A percentile compares a stretch with the other conserved stretches of the same genome.
These are phyloP conservation scores for Unio pictorum DNA, from an alignment of 2,888 invertebrate species.

Conservation along the genomic window DNA sequence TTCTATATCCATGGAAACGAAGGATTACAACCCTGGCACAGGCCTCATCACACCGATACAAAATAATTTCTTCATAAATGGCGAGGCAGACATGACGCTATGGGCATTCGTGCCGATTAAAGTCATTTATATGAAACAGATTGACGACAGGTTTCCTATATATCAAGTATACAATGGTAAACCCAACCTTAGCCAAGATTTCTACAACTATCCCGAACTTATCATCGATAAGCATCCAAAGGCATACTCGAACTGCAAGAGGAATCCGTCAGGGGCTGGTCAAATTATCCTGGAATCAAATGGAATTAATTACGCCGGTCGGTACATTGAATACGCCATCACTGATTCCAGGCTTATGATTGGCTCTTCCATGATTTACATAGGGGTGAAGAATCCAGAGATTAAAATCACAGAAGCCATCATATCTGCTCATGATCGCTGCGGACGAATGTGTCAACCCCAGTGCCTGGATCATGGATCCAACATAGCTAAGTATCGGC, in stretches of 20 bases:
- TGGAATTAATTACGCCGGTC: slow-evolving; percentile 53
- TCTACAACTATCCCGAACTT: too few species aligned
- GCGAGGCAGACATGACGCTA: slow-evolving; percentile 35
- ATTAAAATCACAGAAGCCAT: slow-evolving; percentile 23
- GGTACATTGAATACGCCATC: slow-evolving; percentile 51
- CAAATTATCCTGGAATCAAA: slow-evolving; percentile 44
- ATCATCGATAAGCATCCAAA: too few species aligned
- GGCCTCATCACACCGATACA: slow-evolving; percentile 14
- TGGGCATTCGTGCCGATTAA: slow-evolving; percentile 53
- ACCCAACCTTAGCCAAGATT: too few species aligned
- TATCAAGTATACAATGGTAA: not conserved
- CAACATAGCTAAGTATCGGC: slow-evolving; percentile 18
- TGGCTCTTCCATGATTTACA: slow-evolving; percentile 42
- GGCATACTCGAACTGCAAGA: too few species aligned
- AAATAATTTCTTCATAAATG: slow-evolving; percentile 47
- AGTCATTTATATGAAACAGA: slow-evolving; percentile 29
- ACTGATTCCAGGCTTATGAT: slow-evolving; percentile 43
- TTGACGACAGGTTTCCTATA: not conserved
- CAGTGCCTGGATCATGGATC: slow-evolving; percentile 35
- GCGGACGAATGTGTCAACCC: slow-evolving; percentile 52
- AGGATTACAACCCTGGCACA: too few species aligned
- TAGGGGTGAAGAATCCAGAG: slow-evolving; percentile 37
- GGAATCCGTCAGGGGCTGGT: slow-evolving; percentile 6
- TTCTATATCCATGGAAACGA: too few species aligned
- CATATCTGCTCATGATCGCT: slow-evolving; percentile 48